Evolutionary conservation across 1,140 invertebrate species (phyloP).

Genomic region (Drosophila ambigua): DNA sequence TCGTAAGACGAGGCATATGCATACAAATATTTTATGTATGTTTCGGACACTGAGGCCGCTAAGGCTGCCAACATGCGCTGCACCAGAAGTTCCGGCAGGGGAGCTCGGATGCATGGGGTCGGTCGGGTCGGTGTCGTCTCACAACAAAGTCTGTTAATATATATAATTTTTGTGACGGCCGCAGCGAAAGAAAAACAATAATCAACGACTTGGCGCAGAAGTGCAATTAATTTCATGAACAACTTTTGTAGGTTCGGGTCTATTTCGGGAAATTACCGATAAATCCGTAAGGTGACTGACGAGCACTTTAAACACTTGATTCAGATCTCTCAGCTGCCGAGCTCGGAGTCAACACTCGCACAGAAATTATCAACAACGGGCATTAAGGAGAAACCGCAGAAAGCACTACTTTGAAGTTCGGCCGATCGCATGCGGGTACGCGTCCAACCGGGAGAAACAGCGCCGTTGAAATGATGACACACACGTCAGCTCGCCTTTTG

Average conservation of each 20-base stretch:
- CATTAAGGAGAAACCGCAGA: constrained; percentile 41
- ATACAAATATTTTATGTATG: constrained; percentile 12
- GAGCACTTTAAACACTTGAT: constrained; percentile 1
- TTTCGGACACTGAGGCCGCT: neutral
- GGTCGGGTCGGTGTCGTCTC: constrained; percentile 10
- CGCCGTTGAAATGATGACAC: constrained; percentile 66
- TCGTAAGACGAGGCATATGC: constrained; percentile 13
- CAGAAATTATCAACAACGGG: constrained; percentile 57
- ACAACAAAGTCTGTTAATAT: constrained; percentile 17
- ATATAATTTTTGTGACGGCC: constrained; percentile 36
- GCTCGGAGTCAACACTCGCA: constrained; percentile 31
- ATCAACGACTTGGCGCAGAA: constrained; percentile 26
- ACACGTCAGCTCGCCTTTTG: constrained; percentile 55
- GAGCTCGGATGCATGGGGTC: constrained; percentile 29
- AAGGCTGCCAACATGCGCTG: constrained; percentile 20
- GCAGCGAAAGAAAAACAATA: constrained; percentile 33
- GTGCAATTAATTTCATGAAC: constrained; percentile 28
- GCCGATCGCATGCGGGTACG: constrained; percentile 51
- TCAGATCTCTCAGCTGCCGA: constrained; percentile 52
- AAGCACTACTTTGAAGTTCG: constrained; percentile 12
- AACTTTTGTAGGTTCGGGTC: no score
- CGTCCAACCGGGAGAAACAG: constrained; percentile 56
- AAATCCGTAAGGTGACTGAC: neutral
- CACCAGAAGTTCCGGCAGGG: constrained; percentile 31
- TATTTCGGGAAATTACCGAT: constrained; percentile 50